Conservation (phyloP, 2,888 invertebrate genomes). For the Drosophila paracracens region DNA sequence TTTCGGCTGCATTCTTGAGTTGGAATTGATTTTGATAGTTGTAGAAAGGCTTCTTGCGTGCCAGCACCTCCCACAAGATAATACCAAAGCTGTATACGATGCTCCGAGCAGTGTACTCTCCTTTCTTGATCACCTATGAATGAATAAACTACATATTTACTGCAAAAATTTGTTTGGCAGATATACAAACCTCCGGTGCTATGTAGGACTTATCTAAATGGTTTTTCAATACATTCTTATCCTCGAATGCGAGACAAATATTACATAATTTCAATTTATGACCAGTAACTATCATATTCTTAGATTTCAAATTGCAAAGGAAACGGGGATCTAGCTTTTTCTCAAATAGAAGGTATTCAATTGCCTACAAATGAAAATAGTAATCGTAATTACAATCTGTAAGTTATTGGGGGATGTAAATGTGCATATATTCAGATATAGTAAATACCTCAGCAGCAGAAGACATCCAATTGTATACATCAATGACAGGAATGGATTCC, state of each 20-base stretch:
- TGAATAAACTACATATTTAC: background rate
- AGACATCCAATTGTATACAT: background rate
- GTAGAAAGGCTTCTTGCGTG: slow-evolving; percentile 8
- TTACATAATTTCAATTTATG: background rate
- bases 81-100: too few relatives aligned
- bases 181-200: slow-evolving; percentile 18
- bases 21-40: background rate
- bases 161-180: background rate
- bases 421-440: background rate
- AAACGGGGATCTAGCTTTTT: background rate
- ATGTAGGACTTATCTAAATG: slow-evolving; percentile 3
- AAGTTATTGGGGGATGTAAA: background rate
- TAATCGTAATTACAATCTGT: background rate
- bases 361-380: background rate
- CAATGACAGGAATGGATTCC: background rate
- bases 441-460: background rate
- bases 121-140: background rate
- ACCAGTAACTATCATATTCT: slow-evolving; percentile 1
- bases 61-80: too few relatives aligned
- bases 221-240: background rate
- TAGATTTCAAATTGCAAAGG: background rate
- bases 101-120: background rate
- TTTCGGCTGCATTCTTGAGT: background rate
- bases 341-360: background rate
- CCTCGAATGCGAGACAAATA: background rate